phyloP scores from a whole-genome alignment of 2,113 vertebrate species.

The Brevimyrus niger region DNA sequence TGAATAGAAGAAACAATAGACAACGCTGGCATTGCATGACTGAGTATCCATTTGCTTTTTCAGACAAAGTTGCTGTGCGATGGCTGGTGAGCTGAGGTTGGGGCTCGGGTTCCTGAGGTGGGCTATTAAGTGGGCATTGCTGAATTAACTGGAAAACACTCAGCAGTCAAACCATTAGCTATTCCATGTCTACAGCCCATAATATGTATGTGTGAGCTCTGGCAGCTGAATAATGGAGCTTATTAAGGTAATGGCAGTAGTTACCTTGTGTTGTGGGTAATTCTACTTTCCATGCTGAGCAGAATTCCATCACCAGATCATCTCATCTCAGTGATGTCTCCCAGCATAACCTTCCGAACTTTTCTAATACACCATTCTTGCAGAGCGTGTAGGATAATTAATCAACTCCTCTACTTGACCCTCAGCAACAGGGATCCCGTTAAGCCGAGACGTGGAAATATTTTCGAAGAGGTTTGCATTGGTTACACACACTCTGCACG shows the following conservation, averaged over 20 bases:
- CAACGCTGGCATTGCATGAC: neutral
- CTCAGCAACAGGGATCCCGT: neutral
- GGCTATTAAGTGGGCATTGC: slow-evolving; percentile 10
- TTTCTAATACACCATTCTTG: neutral
- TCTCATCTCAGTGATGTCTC: neutral
- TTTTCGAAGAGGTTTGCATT: neutral
- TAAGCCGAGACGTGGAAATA: neutral
- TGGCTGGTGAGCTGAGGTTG: neutral
- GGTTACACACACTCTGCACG: neutral
- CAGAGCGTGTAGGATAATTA: neutral
- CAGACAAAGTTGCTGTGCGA: neutral
- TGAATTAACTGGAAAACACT: slow-evolving; percentile 24
- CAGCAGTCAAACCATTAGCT: slow-evolving; percentile 26
- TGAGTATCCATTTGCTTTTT: neutral
- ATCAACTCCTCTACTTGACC: neutral
- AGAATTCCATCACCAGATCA: slow-evolving; percentile 8
- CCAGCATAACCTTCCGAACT: neutral
- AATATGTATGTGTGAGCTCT: slow-evolving; percentile 12
- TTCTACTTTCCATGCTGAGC: neutral
- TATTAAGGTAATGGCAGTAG: slow-evolving; percentile 26
- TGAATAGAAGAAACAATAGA: neutral
- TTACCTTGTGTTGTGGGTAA: slow-evolving; percentile 21
- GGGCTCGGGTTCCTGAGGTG: neutral
- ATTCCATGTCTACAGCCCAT: slow-evolving; percentile 10
- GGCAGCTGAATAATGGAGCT: slow-evolving; percentile 24